phyloP scores from a whole-genome alignment of 2,888 invertebrate species.

The Cephus sareptanus region DNA sequence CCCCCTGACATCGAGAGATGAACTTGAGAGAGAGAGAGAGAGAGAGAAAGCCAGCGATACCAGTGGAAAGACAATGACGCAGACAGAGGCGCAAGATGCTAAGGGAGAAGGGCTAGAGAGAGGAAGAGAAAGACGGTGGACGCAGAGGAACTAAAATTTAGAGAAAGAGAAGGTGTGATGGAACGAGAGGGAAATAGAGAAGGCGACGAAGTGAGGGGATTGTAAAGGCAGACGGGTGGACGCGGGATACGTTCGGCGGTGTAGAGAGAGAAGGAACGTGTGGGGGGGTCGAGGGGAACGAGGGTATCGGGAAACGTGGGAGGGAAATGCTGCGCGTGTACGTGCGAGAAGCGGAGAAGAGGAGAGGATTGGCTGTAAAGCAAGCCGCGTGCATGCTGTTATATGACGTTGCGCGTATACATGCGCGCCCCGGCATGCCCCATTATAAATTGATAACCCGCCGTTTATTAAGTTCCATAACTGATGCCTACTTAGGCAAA shows the following conservation, averaged over 20 bases:
- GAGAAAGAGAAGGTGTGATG: neutral
- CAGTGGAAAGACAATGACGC: neutral
- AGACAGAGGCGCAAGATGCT: neutral
- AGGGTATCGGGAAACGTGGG: neutral
- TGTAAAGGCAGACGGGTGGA: neutral
- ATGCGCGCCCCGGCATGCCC: constrained; percentile 49
- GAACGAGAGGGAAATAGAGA: neutral
- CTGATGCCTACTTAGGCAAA: constrained; percentile 62
- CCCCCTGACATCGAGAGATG: constrained; percentile 10
- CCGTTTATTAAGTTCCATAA: constrained; percentile 64
- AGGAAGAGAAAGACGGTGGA: neutral
- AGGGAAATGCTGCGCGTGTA: neutral
- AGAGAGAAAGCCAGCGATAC: neutral
- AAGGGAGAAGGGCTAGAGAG: neutral
- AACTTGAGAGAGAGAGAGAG: neutral
- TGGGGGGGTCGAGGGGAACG: neutral
- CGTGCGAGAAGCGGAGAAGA: neutral
- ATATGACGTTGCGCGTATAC: constrained; percentile 20
- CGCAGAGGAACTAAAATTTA: neutral
- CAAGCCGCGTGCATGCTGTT: constrained; percentile 1
- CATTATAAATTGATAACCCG: constrained; percentile 63
- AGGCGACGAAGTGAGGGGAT: neutral
- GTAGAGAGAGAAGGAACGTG: neutral
- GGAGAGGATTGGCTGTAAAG: constrained; percentile 1
- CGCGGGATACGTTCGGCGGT: neutral